Evolutionary conservation across 2,797 vertebrate genomes (phyloP).

Genomic region (Molossus alvarezi): DNA sequence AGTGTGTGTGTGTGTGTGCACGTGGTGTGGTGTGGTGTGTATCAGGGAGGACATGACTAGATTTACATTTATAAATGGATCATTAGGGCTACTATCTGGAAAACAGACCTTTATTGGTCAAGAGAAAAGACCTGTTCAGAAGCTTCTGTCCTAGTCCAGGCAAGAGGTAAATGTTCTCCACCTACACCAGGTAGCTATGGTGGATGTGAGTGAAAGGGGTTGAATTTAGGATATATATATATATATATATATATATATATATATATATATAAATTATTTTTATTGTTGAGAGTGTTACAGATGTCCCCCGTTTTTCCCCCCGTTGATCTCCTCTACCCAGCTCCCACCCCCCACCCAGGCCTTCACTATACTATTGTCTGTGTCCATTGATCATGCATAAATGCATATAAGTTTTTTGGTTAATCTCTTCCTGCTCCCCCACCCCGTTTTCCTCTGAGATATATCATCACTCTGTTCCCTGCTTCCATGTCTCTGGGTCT

Average conservation of each 20-base stretch:
- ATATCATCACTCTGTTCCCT: no score
- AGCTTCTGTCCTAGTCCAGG: not conserved
- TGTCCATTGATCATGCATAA: no score
- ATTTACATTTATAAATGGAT: constrained; percentile 15
- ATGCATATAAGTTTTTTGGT: no score
- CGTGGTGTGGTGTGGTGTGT: no score
- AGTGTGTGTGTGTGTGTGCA: not conserved
- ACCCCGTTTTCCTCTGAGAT: no score
- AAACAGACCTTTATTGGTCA: not conserved
- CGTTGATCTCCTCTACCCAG: no score
- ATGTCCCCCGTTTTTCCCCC: no score
- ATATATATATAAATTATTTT: not conserved
- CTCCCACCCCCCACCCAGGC: no score
- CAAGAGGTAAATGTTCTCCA: not conserved
- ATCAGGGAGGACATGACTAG: not conserved
- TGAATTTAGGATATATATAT: not conserved
- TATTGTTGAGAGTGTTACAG: no score
- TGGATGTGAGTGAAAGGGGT: not conserved
- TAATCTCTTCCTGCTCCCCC: no score
- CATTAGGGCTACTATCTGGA: not conserved
- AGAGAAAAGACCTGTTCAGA: not conserved
- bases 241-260: not conserved
- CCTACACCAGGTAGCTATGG: not conserved
- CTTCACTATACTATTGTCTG: no score
- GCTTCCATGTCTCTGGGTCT: no score